These are phyloP conservation scores for Otus scops DNA, from an alignment of 2,797 vertebrate species.

Conservation along the genomic window DNA sequence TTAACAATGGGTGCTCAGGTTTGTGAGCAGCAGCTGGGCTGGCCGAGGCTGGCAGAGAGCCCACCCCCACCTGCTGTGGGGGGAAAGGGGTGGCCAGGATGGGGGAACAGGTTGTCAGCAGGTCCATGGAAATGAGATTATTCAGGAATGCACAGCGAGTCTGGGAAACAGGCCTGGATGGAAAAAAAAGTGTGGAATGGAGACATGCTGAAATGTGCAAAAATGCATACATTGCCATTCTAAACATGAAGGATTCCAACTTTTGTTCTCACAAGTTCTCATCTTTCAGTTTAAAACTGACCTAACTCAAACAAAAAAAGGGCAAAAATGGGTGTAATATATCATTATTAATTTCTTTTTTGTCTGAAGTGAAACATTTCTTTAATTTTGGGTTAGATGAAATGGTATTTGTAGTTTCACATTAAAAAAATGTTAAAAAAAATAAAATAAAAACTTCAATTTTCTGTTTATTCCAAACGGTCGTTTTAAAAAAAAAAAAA, in stretches of 20 bases:
- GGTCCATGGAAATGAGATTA: not conserved
- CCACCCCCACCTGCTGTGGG: fast-evolving
- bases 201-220: not conserved
- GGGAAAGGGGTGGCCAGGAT: fast-evolving
- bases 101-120: too few species aligned
- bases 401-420: not conserved
- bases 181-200: not conserved
- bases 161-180: not conserved
- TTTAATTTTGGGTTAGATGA: not conserved
- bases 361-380: not conserved
- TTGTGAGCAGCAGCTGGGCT: not conserved
- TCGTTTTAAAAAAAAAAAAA: not conserved
- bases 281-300: not conserved
- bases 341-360: not conserved
- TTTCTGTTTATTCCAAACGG: not conserved
- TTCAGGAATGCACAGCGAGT: fast-evolving
- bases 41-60: not conserved
- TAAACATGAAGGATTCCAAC: not conserved
- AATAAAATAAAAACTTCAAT: not conserved
- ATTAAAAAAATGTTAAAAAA: not conserved
- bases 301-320: not conserved
- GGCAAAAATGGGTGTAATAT: not conserved
- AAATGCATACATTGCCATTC: not conserved
- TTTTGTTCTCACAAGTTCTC: not conserved
- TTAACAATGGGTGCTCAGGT: fast-evolving